Evolutionary conservation across 2,797 vertebrate genomes (phyloP).

Genomic region (Bufotes viridis): DNA sequence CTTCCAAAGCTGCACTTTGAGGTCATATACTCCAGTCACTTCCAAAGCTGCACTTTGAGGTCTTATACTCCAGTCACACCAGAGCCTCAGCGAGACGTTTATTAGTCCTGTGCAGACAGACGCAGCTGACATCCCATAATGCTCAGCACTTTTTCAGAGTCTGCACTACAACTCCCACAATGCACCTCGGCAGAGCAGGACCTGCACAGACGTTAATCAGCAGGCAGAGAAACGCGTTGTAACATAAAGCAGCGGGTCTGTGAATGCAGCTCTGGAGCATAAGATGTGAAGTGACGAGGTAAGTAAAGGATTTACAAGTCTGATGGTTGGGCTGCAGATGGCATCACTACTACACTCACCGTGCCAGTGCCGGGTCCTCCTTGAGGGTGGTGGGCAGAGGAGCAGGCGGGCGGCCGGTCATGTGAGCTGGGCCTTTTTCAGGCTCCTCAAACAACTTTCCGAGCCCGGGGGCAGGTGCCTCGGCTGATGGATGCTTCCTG

Average conservation of each 20-base stretch:
- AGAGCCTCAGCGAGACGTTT: background rate
- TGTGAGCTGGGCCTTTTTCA: conserved; percentile 73
- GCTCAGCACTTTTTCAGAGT: background rate
- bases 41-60: too few species aligned
- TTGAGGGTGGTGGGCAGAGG: conserved; percentile 67
- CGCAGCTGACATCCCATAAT: background rate
- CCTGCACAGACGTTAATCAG: too few species aligned
- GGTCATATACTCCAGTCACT: too few species aligned
- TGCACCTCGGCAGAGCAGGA: background rate
- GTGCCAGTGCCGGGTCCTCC: conserved; percentile 72
- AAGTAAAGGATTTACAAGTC: too few species aligned
- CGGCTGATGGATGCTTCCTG: background rate
- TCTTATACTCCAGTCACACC: background rate
- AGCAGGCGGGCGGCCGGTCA: conserved; percentile 67
- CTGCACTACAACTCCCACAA: background rate
- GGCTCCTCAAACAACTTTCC: conserved; percentile 85
- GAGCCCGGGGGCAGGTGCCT: conserved; percentile 58
- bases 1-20: too few species aligned
- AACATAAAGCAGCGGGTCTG: background rate
- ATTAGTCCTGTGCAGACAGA: background rate
- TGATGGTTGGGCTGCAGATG: too few species aligned
- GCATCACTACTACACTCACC: conserved; percentile 68
- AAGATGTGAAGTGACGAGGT: background rate
- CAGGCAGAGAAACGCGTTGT: too few species aligned
- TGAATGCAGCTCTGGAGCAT: background rate